Conservation (phyloP, 1,140 invertebrate genomes). For the Agrilus planipennis region DNA sequence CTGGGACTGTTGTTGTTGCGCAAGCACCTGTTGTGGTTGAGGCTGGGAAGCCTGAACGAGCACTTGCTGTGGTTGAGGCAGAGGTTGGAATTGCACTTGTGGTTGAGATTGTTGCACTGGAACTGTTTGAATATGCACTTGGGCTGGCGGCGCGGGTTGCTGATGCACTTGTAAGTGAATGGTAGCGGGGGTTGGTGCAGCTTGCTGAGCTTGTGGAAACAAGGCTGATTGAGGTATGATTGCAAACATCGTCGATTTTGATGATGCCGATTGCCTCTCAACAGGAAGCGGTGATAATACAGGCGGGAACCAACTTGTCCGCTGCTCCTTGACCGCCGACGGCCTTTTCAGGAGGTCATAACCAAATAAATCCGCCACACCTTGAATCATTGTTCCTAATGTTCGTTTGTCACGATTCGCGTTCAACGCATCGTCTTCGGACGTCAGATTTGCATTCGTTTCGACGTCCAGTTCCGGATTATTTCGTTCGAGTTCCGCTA, state of each 20-base stretch:
- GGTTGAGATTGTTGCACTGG: background rate
- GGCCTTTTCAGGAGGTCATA: slow-evolving; percentile 32
- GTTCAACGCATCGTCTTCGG: background rate
- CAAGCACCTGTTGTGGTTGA: background rate
- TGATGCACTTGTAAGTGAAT: background rate
- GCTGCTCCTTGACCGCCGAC: slow-evolving; percentile 21
- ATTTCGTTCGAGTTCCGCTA: too few relatives aligned
- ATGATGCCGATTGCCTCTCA: background rate
- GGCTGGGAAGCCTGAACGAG: background rate
- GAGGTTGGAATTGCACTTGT: background rate
- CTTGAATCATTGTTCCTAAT: slow-evolving; percentile 13
- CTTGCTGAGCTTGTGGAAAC: slow-evolving; percentile 4
- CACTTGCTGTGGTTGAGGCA: too few relatives aligned
- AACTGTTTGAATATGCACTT: background rate
- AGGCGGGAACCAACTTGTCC: background rate
- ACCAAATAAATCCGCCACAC: slow-evolving; percentile 17
- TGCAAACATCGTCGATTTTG: slow-evolving; percentile 4
- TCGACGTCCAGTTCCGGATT: background rate
- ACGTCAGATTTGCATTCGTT: background rate
- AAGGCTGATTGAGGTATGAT: slow-evolving; percentile 16
- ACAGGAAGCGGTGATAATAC: slow-evolving; percentile 28
- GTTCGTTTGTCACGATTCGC: slow-evolving; percentile 16
- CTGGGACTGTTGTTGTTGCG: slow-evolving; percentile 1
- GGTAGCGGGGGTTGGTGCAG: background rate
- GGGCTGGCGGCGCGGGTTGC: background rate